Conservation (phyloP, 35 echinoderm and acorn worm genomes). For the Hemicentrotus pulcherrimus region DNA sequence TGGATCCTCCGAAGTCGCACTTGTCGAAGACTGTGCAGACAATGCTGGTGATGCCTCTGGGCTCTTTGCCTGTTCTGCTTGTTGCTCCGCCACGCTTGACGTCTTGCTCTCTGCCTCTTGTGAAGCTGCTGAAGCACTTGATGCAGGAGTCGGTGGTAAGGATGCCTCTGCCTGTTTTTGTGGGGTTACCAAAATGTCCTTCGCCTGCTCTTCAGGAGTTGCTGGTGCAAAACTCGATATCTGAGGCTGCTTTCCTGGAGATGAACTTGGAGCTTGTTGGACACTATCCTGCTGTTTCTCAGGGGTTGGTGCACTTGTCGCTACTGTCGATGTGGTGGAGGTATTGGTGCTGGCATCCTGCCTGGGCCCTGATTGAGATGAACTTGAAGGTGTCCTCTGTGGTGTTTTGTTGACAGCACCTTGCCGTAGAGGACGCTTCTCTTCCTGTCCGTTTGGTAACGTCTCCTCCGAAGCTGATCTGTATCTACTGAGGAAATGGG, state of each 20-base stretch:
- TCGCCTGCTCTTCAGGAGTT: not conserved
- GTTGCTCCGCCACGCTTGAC: not conserved
- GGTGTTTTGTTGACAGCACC: constrained; percentile 16
- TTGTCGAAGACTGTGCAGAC: not conserved
- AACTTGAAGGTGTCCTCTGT: not conserved
- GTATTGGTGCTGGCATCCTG: constrained; percentile 36
- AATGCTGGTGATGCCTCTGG: not conserved
- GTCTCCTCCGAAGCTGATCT: constrained; percentile 49
- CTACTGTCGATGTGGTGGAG: not conserved
- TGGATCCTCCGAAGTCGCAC: not conserved
- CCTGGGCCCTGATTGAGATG: not conserved
- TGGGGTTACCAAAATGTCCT: not conserved
- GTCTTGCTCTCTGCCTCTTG: not conserved
- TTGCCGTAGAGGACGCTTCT: not conserved
- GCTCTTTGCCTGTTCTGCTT: not conserved
- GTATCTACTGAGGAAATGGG: constrained; percentile 39
- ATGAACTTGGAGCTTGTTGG: not conserved
- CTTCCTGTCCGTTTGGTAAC: constrained; percentile 26
- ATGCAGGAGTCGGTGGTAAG: not conserved
- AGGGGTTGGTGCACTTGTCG: not conserved
- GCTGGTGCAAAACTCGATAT: not conserved
- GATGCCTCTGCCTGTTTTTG: not conserved
- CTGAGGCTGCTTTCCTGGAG: not conserved
- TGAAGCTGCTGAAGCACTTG: not conserved
- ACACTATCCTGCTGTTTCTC: not conserved